Evolutionary conservation across 2,113 vertebrate genomes (phyloP), one percentile per base, ranked within the genome.

Genomic region (Corvus hawaiiensis): DNA sequence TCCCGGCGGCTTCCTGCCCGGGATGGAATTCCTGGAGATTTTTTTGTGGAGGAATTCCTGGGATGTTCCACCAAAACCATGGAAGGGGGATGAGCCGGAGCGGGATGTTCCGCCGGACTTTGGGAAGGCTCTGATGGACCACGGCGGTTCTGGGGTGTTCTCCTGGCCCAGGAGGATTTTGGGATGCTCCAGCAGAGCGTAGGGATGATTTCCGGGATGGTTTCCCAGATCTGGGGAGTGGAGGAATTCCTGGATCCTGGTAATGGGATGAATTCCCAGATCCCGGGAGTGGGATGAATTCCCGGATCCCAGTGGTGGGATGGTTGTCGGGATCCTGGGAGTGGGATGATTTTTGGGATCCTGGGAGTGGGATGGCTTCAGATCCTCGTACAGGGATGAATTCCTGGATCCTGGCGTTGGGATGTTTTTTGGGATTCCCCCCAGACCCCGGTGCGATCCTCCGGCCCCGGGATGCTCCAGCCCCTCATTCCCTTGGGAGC

Each of bases 401-500:
- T 59, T 24, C 4, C 22, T 1, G n/a, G 58, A 37, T 35, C n/a
- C n/a, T 20, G 30, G 30, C 11, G 3, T 4, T 3, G 18, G 23
- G 24, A 17, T 21, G 18, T 18, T 51, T 32, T 51, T 22, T 27
- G 6, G 49, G 43, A 12, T 19, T n/a, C 23, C 55, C 49, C 15
- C 32, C 16, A 6, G 49, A 1, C 1, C 1, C 2, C 2, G 3
- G 8, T 2, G 30, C 3, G 16, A 37, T n/a, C n/a, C 32, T 22
- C 14, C 24, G 4, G 37, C 13, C 7, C 41, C 3, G 11, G 35
- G 86, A 23, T 27, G 32, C 51, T 58, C 11, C 41, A 8, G 35
- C 59, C 24, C 59, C 59, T 13, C 59, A 9, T 39, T 27, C 35
- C 59, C 35, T 39, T 4, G 35, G 58, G n/a, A 59, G 10, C 16